Evolutionary conservation across 2,113 vertebrate genomes (phyloP).

Genomic region (Labeo catla): DNA sequence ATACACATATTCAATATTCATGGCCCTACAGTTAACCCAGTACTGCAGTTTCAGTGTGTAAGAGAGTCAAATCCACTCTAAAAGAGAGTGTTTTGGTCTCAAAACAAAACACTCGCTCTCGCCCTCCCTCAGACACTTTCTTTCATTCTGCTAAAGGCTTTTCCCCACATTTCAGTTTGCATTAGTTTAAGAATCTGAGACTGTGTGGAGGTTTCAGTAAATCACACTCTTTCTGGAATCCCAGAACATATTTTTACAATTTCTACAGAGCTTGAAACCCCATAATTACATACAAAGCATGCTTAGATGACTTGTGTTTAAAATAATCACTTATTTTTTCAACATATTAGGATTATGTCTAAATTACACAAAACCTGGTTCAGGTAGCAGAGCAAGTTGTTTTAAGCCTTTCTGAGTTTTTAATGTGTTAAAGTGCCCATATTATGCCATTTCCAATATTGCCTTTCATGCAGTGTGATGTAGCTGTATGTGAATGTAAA

Average conservation of each 20-base stretch:
- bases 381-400: not conserved
- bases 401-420: not conserved
- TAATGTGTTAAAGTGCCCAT: no score
- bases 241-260: not conserved
- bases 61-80: not conserved
- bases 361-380: not conserved
- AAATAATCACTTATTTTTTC: no score
- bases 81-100: not conserved
- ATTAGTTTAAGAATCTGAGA: not conserved
- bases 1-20: slow-evolving; percentile 12
- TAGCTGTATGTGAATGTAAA: no score
- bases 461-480: no score
- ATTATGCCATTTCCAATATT: no score
- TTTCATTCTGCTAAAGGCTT: not conserved
- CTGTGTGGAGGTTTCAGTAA: not conserved
- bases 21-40: slow-evolving; percentile 23
- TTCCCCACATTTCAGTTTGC: not conserved
- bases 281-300: not conserved
- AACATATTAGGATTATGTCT: no score
- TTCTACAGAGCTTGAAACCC: not conserved
- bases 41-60: not conserved
- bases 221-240: not conserved
- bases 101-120: no score
- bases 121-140: not conserved
- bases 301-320: not conserved